Evolutionary conservation across 2,113 vertebrate species (phyloP).

Genomic region (Boleophthalmus pectinirostris): DNA sequence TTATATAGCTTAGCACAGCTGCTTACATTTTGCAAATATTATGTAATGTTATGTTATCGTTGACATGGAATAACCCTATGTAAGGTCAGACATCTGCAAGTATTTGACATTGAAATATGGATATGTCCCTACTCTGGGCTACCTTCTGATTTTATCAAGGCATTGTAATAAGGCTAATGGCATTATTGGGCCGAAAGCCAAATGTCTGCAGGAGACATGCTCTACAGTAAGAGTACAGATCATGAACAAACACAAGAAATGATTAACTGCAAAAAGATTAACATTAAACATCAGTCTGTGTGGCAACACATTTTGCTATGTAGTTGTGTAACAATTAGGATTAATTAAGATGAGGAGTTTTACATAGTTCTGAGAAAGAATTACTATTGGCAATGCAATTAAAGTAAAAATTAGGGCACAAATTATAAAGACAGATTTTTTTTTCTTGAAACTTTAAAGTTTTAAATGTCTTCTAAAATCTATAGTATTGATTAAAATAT

Average conservation of each 20-base stretch:
- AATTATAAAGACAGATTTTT: too few relatives aligned
- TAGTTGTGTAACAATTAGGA: not conserved
- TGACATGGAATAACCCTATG: not conserved
- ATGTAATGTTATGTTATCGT: not conserved
- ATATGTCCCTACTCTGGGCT: slow-evolving; percentile 57
- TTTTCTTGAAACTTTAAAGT: too few relatives aligned
- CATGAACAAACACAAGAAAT: not conserved
- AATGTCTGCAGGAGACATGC: slow-evolving; percentile 7
- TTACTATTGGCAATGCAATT: not conserved
- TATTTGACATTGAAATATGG: slow-evolving; percentile 62
- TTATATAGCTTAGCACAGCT: not conserved
- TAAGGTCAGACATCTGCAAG: slow-evolving; percentile 26
- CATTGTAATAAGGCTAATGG: slow-evolving; percentile 76
- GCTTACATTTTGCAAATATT: not conserved
- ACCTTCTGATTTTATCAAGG: slow-evolving; percentile 50
- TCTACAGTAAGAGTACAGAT: not conserved
- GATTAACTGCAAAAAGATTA: not conserved
- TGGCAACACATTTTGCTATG: too few relatives aligned
- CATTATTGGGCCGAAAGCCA: slow-evolving; percentile 64
- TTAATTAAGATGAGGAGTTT: not conserved
- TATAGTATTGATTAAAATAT: not conserved
- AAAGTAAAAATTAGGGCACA: too few relatives aligned
- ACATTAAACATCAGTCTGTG: not conserved
- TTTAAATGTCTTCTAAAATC: not conserved
- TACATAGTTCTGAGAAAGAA: not conserved